These are phyloP conservation scores for Hippocampus zosterae DNA, from an alignment of 2,113 vertebrate genomes.

Conservation along the genomic window DNA sequence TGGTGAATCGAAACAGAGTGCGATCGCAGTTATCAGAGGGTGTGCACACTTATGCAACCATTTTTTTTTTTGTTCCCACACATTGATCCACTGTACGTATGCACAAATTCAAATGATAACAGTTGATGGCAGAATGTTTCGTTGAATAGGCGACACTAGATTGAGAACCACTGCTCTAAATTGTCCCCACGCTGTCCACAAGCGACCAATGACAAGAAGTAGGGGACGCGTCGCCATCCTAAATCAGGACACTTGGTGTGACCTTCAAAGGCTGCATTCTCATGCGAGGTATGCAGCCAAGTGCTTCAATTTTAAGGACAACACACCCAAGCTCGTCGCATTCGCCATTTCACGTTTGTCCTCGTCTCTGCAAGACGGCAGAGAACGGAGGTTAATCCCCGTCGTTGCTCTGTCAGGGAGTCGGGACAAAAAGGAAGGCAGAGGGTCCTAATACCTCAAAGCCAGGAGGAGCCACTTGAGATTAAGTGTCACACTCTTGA, in stretches of 20 bases:
- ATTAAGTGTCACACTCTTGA: constrained; percentile 53
- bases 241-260: neutral
- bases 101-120: too few species aligned
- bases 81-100: too few species aligned
- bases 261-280: constrained; percentile 29
- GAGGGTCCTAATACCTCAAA: constrained; percentile 39
- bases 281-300: constrained; percentile 3
- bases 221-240: neutral
- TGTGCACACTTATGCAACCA: too few species aligned
- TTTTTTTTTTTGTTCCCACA: too few species aligned
- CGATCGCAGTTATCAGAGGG: too few species aligned
- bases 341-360: constrained; percentile 25
- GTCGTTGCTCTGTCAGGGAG: constrained; percentile 28
- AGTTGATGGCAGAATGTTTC: too few species aligned
- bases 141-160: too few species aligned
- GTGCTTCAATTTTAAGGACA: neutral
- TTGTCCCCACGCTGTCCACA: too few species aligned
- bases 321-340: constrained; percentile 16
- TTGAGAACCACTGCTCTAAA: too few species aligned
- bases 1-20: too few species aligned
- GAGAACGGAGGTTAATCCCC: constrained; percentile 50
- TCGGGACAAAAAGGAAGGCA: constrained; percentile 8
- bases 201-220: too few species aligned
- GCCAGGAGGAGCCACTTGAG: constrained; percentile 39
- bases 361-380: constrained; percentile 16